Conservation (phyloP, 2,888 invertebrate species). For the Onchidella celtica region DNA sequence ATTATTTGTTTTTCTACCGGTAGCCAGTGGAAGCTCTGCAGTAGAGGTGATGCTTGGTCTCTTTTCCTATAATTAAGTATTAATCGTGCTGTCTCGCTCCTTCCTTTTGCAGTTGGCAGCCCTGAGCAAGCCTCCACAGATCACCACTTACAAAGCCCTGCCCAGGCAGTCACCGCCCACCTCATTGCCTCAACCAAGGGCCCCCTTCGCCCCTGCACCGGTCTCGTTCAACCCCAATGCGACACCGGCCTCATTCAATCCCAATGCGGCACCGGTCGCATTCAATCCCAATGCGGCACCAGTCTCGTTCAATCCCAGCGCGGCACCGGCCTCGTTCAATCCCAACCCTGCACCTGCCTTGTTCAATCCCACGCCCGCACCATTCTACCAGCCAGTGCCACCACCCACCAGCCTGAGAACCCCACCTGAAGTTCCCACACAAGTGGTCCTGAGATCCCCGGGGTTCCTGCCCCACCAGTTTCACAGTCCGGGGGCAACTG, state of each 20-base stretch:
- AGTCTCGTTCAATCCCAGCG: no score
- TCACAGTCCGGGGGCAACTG: not conserved
- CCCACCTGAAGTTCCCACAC: constrained; percentile 35
- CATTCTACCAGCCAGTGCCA: constrained; percentile 15
- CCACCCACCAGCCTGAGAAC: constrained; percentile 39
- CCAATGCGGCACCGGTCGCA: no score
- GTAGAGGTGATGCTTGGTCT: no score
- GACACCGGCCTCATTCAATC: no score
- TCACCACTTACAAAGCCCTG: constrained; percentile 77
- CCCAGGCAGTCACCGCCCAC: no score
- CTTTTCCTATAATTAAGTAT: not conserved
- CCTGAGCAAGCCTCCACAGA: constrained; percentile 72
- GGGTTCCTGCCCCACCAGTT: not conserved
- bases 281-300: no score
- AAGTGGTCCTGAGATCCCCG: not conserved
- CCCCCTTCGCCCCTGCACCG: no score
- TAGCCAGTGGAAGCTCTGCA: no score
- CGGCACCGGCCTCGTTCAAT: constrained; percentile 41
- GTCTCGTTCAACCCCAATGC: no score
- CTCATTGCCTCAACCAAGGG: no score
- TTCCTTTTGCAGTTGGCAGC: constrained; percentile 65
- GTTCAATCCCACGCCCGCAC: not conserved
- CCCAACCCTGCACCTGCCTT: constrained; percentile 35
- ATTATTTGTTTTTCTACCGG: no score
- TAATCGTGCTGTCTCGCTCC: no score